Evolutionary conservation across 2,888 invertebrate species (phyloP).

Genomic region (Agrenia bidenticulata): DNA sequence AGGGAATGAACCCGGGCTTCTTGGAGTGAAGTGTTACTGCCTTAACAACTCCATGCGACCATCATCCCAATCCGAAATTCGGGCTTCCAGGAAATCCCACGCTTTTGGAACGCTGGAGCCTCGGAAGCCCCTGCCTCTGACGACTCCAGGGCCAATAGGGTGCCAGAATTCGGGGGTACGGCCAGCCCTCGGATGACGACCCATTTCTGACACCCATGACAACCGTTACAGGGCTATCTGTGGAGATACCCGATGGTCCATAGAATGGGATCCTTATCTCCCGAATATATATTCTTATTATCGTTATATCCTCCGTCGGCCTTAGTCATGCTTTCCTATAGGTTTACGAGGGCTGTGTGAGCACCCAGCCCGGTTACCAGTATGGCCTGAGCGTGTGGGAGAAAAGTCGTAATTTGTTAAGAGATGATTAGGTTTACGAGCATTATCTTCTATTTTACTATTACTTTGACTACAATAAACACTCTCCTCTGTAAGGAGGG

Average conservation of each 20-base stretch:
- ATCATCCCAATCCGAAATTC: too few relatives aligned
- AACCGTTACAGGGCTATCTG: conserved; percentile 31
- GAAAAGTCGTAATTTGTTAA: conserved; percentile 20
- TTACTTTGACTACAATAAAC: background rate
- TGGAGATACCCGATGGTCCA: conserved; percentile 9
- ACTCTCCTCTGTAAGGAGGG: too few relatives aligned
- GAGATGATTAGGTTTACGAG: conserved; percentile 20
- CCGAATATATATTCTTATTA: background rate
- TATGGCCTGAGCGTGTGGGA: background rate
- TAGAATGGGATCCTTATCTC: conserved; percentile 15
- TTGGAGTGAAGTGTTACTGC: too few relatives aligned
- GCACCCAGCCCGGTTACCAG: background rate
- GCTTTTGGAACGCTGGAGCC: conserved; percentile 7
- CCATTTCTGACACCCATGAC: conserved; percentile 42
- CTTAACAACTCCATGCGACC: too few relatives aligned
- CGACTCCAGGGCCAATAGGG: conserved; percentile 30
- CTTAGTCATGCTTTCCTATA: background rate
- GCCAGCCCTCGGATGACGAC: conserved; percentile 39
- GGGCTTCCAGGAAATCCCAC: too few relatives aligned
- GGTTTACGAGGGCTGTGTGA: background rate
- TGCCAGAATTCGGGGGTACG: conserved; percentile 17
- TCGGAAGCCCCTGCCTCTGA: conserved; percentile 18
- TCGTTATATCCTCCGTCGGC: background rate
- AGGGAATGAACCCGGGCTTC: too few relatives aligned
- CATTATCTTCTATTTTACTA: conserved; percentile 17